Percentiles rank a stretch among this genome's conserved stretches.
Conservation (phyloP, 1,140 invertebrate species). For the Zaprionus gabonicus region DNA sequence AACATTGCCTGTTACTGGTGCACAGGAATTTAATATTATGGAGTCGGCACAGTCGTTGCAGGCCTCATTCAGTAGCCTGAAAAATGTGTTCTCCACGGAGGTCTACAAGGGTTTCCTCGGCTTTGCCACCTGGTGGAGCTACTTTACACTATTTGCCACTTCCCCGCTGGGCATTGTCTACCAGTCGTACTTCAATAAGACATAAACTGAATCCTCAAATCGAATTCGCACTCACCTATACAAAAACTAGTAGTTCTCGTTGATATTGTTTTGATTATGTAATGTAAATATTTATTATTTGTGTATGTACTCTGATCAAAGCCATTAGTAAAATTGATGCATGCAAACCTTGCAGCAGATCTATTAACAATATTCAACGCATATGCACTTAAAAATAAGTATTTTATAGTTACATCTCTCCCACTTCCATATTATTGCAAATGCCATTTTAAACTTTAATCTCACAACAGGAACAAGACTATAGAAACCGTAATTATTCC, state of each 20-base stretch:
- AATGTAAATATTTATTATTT: constrained; percentile 64
- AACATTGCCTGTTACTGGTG: background rate
- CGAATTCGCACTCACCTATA: background rate
- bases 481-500: too few relatives aligned
- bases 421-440: too few relatives aligned
- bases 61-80: constrained; percentile 72
- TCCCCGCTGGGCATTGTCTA: constrained; percentile 95
- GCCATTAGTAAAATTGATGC: background rate
- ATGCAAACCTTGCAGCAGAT: background rate
- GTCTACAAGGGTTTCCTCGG: constrained; percentile 95
- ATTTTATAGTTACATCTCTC: too few relatives aligned
- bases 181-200: constrained; percentile 93
- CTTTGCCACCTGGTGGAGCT: constrained; percentile 97
- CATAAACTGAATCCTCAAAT: constrained; percentile 72
- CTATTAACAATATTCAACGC: background rate
- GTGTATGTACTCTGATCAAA: constrained; percentile 13
- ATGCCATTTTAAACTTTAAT: too few relatives aligned
- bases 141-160: constrained; percentile 94
- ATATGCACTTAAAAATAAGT: too few relatives aligned
- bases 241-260: constrained; percentile 33
- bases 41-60: constrained; percentile 77
- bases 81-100: constrained; percentile 91
- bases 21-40: constrained; percentile 70
- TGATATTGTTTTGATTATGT: constrained; percentile 59
- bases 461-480: too few relatives aligned